A percentile compares a stretch with the other conserved stretches of the same genome.
Conservation (phyloP, 1,140 invertebrate genomes). For the Trichonephila inaurata region DNA sequence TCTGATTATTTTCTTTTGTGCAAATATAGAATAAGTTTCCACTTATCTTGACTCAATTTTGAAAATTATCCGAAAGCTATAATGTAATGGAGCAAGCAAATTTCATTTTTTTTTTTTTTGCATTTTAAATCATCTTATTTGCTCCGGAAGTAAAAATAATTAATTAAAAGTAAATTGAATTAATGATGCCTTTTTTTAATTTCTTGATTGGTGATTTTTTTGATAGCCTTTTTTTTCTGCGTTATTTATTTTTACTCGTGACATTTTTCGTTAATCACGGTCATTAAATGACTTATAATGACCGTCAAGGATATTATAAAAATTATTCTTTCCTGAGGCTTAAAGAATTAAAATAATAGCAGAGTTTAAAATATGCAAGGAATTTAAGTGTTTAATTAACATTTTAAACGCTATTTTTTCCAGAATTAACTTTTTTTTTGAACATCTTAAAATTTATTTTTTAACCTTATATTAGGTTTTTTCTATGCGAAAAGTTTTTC, state of each 20-base stretch:
- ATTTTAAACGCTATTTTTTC: neutral
- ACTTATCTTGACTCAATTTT: neutral
- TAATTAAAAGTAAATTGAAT: slow-evolving; percentile 10
- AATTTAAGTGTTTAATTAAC: neutral
- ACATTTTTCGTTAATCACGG: neutral
- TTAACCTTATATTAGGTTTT: neutral
- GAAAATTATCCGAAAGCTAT: neutral
- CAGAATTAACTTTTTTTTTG: neutral
- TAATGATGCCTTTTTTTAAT: neutral
- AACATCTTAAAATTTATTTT: neutral
- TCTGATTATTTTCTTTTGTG: neutral
- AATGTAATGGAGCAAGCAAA: neutral
- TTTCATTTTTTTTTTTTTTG: neutral
- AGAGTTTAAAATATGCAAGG: no score
- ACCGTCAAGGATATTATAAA: neutral
- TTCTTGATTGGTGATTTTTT: neutral
- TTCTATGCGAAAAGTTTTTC: neutral
- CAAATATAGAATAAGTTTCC: neutral
- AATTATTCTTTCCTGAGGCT: neutral
- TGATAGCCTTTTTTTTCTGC: neutral
- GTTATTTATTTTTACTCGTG: neutral
- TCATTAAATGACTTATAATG: slow-evolving; percentile 15
- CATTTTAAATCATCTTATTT: neutral
- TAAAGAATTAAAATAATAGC: neutral
- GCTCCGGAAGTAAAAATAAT: neutral